Evolutionary conservation across 2,113 vertebrate genomes (phyloP), one percentile per base, ranked within the genome.

Genomic region (Otus sunia): DNA sequence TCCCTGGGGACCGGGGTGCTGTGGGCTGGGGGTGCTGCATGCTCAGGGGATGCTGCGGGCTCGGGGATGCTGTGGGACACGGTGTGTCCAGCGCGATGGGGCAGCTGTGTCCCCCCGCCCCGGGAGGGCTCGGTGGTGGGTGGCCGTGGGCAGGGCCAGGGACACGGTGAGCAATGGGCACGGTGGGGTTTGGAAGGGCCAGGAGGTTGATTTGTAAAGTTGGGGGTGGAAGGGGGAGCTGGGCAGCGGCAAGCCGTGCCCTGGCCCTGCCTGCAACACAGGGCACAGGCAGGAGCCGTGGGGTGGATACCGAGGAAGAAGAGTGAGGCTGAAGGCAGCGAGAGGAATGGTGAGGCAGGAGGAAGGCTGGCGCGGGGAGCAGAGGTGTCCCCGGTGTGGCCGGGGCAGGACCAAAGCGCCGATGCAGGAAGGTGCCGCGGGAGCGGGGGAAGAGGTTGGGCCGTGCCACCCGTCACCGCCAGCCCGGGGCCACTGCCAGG

Each of bases 121-220:
- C 0, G 0, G 50, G 49, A 62, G 73, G 82, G 64, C 68, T 87
- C 1, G 0, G 62, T 39, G 36, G 17, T 0, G 1, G 64, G 83
- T 72, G 66, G 50, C 37, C 5, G 1, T 32, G 81, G 77, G 76
- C 71, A 7, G 2, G 43, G 62, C 56, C 6, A 7, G 82, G 80
- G 83, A 47, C 64, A 30, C 1, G 0, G 45, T 14, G 50, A 83
- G 49, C 50, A 34, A 39, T 16, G 45, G 87, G 49, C 55, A 36
- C 27, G 3, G 71, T 27, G 66, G 22, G 69, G 41, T 26, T 37
- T 0, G 7, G 58, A 80, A 88, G 82, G 64, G 73, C 37, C 91
- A 85, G 62, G 67, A 95, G 91, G 67, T 76, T 88, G 87, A 94
- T 92, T 68, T 76, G 95, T 43, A 39, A 88, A 18, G 92, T 91